A percentile compares a stretch with the other conserved stretches of the same genome.
Conservation (phyloP, 1,140 invertebrate genomes). For the Drosophila guanche region DNA sequence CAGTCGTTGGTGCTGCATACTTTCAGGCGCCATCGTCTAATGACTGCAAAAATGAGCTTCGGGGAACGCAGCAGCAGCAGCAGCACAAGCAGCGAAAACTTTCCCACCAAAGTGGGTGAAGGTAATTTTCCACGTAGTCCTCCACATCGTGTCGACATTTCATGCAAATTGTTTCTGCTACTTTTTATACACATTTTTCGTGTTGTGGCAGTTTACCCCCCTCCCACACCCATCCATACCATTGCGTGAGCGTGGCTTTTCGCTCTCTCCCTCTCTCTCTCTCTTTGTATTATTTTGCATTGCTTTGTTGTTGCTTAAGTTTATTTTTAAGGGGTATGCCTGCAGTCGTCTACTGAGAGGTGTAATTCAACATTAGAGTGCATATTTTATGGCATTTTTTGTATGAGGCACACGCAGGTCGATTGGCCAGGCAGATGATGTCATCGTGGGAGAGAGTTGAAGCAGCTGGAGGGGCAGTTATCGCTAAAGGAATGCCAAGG, state of each 20-base stretch:
- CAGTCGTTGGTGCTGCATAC: constrained; percentile 43
- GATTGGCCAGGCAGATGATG: constrained; percentile 28
- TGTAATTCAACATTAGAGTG: constrained; percentile 22
- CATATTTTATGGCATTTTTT: constrained; percentile 45
- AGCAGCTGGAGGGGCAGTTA: constrained; percentile 1
- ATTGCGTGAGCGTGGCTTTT: no score
- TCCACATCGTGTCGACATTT: constrained; percentile 50
- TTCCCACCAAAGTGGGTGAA: constrained; percentile 65
- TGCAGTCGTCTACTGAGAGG: constrained; percentile 22
- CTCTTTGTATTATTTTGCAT: constrained; percentile 3
- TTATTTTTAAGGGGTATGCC: constrained; percentile 25
- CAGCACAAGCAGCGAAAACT: constrained; percentile 36
- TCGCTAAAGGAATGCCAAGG: no score
- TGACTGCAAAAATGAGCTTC: constrained; percentile 74
- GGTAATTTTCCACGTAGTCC: constrained; percentile 69
- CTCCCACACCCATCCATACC: no score
- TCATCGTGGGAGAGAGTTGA: constrained; percentile 25
- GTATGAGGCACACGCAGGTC: constrained; percentile 28
- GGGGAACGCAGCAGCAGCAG: constrained; percentile 21
- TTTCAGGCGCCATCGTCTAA: constrained; percentile 60
- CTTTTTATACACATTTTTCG: constrained; percentile 29
- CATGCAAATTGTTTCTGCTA: constrained; percentile 59
- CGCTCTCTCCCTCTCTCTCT: not conserved
- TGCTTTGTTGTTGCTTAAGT: constrained; percentile 9
- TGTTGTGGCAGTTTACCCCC: no score